Base-by-base conservation (phyloP, 1,140 invertebrate genomes). In the Anastrepha ludens region DNA sequence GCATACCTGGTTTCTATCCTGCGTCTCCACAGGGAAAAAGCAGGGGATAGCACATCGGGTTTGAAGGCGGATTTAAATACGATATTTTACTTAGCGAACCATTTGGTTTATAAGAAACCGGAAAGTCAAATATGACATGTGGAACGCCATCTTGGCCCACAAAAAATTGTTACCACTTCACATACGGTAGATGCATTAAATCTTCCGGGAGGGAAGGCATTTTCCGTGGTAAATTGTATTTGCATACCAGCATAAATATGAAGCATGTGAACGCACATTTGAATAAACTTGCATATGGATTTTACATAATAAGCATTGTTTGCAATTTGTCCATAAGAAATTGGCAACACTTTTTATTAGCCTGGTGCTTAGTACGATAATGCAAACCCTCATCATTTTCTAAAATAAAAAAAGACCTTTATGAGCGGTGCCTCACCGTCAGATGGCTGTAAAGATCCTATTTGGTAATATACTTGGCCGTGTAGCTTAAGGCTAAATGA, bases 41-140 rank as follows among this genome's bases (percentile, higher is more conserved):
- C 50, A 55, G 50, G 6, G 50, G 11, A 11, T 55, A 55, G 11
- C 50, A 55, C 50, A 55, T 55, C 0, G 50, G 50, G 11, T 55
- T 8, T 8, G 50, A 55, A 55, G 6, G 50, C 11, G 50, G 50
- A 11, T 55, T 55, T 55, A 55, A 55, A 55, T 8, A 55, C 50
- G 50, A 55, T 55, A 55, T 55, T 55, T 55, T 55, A 11, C 50
- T 55, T 8, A 55, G 50, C 50, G 50, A 6, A 6, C 50, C 50
- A 55, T 6, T 55, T 55, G 50, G 3, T 55, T 55, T 55, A 11
- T 55, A 11, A 55, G 6, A 55, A 55, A 55, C 11, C 11, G 50
- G 11, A 55, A 90, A 17, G 91, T 55, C 87, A 87, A 91, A 74
- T 89, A 87, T 55, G 50, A 6, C 50, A 55, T 6, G 50, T 55